Conservation (phyloP, 92 coral and sea anemone species). For the Plumapathes pennacea region DNA sequence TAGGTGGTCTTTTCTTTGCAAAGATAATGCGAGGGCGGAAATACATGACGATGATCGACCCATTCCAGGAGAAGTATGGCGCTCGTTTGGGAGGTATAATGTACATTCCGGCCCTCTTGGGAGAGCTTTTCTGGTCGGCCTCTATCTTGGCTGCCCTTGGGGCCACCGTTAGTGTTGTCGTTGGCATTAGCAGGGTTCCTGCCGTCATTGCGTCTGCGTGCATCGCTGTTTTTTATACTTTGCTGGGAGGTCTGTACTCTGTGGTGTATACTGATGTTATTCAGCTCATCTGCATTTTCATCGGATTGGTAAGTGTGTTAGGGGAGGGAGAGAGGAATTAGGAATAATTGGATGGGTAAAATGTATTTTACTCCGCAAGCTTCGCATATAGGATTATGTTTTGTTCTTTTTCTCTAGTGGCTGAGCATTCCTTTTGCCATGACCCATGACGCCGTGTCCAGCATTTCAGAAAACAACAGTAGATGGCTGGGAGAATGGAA, state of each 20-base stretch:
- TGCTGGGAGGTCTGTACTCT: conserved; percentile 46
- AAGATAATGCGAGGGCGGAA: conserved; percentile 29
- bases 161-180: conserved; percentile 44
- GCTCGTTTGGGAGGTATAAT: conserved; percentile 26
- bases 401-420: neutral
- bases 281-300: conserved; percentile 32
- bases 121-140: conserved; percentile 20
- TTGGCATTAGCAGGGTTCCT: conserved; percentile 22
- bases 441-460: conserved; percentile 1
- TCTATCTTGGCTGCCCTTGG: conserved; percentile 46
- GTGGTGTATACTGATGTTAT: conserved; percentile 46
- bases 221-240: conserved; percentile 34
- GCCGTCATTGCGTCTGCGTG: conserved; percentile 36
- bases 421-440: conserved; percentile 15
- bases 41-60: conserved; percentile 39
- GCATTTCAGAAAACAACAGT: conserved; percentile 3
- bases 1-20: conserved; percentile 44
- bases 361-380: too few relatives aligned
- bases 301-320: conserved; percentile 41
- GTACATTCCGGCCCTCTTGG: conserved; percentile 3
- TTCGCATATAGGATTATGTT: too few relatives aligned
- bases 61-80: conserved; percentile 52
- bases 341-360: neutral
- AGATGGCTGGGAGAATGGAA: conserved; percentile 20
- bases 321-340: too few relatives aligned